Conservation (phyloP, 2,113 vertebrate species). For the Perca fluviatilis region DNA sequence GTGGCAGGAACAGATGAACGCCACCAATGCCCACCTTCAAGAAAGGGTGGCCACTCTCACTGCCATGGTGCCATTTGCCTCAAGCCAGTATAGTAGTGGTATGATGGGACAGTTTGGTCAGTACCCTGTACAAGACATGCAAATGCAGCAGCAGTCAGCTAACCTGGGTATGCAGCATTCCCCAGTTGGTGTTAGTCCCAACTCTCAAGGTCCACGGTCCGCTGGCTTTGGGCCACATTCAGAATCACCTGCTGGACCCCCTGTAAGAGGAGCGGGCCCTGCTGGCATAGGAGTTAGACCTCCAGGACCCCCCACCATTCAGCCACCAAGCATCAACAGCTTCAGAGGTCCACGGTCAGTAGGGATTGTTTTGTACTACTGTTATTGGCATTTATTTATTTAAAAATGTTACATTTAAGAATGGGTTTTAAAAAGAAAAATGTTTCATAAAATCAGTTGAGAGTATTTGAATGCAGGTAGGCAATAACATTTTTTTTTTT, state of each 20-base stretch:
- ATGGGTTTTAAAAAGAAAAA: background rate
- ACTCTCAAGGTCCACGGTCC: conserved; percentile 59
- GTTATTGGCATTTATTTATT: background rate
- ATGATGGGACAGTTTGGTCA: conserved; percentile 88
- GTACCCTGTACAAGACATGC: conserved; percentile 77
- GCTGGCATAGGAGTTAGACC: conserved; percentile 66
- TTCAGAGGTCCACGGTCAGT: conserved; percentile 88
- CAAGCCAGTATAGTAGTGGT: conserved; percentile 84
- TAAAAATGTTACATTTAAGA: background rate
- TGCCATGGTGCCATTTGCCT: conserved; percentile 88
- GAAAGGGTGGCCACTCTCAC: conserved; percentile 91
- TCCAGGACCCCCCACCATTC: conserved; percentile 83
- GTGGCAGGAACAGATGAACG: conserved; percentile 98
- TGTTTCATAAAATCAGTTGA: background rate
- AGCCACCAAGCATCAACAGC: conserved; percentile 86
- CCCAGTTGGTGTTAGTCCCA: conserved; percentile 39
- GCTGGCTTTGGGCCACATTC: conserved; percentile 51
- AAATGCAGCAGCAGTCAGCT: conserved; percentile 59
- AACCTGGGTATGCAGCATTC: conserved; percentile 78
- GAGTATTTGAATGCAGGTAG: background rate
- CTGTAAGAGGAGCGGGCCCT: conserved; percentile 76
- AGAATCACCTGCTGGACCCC: conserved; percentile 58
- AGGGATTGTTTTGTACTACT: background rate
- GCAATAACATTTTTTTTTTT: too few species aligned
- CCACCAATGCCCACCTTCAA: conserved; percentile 91